phyloP scores from a whole-genome alignment of 2,888 invertebrate genomes.

The Pristionchus arcanus region DNA sequence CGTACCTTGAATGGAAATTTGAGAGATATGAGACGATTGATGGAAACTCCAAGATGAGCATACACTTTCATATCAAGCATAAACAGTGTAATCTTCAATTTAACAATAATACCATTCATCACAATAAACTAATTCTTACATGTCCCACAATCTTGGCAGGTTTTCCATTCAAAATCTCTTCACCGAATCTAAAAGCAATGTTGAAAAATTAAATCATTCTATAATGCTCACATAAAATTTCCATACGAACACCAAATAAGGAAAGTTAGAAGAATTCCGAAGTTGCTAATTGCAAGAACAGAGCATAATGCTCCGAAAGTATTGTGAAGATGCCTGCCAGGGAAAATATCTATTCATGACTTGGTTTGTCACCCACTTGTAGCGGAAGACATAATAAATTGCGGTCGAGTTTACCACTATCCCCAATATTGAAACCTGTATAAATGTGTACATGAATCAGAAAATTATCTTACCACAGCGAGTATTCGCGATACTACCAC shows the following conservation, averaged over 20 bases:
- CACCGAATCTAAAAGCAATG: not conserved
- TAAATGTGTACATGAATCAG: not conserved
- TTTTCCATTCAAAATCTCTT: not conserved
- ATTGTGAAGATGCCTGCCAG: not conserved
- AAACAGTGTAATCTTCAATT: not conserved
- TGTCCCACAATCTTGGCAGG: not conserved
- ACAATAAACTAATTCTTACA: no score
- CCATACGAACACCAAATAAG: not conserved
- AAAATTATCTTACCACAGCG: not conserved
- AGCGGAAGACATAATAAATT: not conserved
- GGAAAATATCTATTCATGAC: not conserved
- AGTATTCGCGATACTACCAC: not conserved
- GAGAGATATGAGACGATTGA: not conserved
- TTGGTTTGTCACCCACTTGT: not conserved
- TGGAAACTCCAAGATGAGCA: not conserved
- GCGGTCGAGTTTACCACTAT: not conserved
- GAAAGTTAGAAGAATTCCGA: not conserved
- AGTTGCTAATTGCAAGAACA: not conserved
- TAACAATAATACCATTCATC: not conserved
- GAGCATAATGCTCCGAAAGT: not conserved
- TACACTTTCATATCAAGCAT: not conserved
- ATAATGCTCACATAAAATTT: not conserved
- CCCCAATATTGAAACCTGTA: not conserved
- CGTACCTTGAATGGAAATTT: not conserved
- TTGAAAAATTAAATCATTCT: not conserved